Percentiles rank a stretch among this genome's conserved stretches.
Evolutionary conservation across 2,113 vertebrate genomes (phyloP).

Genomic region (Todiramphus chloris): DNA sequence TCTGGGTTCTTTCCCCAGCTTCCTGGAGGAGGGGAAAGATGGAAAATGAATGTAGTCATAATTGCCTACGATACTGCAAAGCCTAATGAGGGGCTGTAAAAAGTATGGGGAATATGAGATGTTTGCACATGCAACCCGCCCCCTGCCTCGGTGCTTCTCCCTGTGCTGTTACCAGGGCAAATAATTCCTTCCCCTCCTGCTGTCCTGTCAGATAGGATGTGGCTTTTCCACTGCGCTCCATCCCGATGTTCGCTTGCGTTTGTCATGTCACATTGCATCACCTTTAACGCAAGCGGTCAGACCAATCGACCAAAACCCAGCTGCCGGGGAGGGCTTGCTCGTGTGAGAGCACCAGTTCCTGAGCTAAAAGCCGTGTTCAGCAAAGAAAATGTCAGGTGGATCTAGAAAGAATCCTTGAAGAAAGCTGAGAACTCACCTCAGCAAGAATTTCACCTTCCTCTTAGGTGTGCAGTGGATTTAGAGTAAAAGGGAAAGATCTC

Average conservation of each 20-base stretch:
- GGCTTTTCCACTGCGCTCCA: background rate
- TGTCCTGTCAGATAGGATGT: background rate
- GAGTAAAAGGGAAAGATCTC: background rate
- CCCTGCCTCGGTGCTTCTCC: background rate
- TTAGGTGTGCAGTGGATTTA: accelerated
- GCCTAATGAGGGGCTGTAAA: background rate
- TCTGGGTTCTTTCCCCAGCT: background rate
- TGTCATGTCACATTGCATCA: background rate
- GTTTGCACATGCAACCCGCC: background rate
- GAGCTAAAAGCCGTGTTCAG: background rate
- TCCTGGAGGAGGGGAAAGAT: background rate
- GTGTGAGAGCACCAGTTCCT: background rate
- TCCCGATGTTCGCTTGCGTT: background rate
- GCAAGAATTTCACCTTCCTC: background rate
- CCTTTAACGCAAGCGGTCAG: background rate
- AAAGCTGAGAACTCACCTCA: background rate
- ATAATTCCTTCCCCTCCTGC: background rate
- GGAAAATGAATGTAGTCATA: background rate
- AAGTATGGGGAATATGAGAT: background rate
- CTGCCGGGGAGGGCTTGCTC: background rate
- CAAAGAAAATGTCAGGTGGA: background rate
- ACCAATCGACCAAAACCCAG: background rate
- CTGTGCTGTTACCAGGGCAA: background rate
- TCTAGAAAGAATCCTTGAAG: background rate
- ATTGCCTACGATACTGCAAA: background rate